Evolutionary conservation across 2,888 invertebrate genomes (phyloP).

Genomic region (Napeogenes sylphis): DNA sequence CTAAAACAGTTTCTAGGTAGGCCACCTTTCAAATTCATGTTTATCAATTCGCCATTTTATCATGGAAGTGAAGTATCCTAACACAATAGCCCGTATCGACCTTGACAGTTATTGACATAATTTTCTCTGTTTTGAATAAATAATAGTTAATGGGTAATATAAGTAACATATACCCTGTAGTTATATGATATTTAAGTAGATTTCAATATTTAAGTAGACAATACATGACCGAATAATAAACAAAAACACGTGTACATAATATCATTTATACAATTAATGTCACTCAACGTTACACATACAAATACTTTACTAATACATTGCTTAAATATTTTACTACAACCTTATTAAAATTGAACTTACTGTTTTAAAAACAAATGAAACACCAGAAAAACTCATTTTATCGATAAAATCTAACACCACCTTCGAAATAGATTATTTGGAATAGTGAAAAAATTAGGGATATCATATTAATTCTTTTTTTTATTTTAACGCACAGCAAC

Average conservation of each 20-base stretch:
- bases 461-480: background rate
- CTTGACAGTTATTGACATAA: background rate
- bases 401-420: conserved; percentile 11
- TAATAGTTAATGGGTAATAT: background rate
- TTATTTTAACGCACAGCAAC: too few species aligned
- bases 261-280: background rate
- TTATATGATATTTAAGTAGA: background rate
- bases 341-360: conserved; percentile 18
- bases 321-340: background rate
- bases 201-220: background rate
- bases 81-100: background rate
- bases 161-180: background rate
- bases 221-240: conserved; percentile 8
- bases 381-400: conserved; percentile 22
- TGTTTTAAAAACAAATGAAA: conserved; percentile 21
- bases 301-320: background rate
- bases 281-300: background rate
- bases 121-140: background rate
- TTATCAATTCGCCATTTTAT: too few species aligned
- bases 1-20: too few species aligned
- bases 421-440: conserved; percentile 4
- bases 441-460: conserved; percentile 1
- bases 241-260: conserved; percentile 12
- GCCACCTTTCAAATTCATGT: too few species aligned
- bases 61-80: too few species aligned